Evolutionary conservation across 2,888 invertebrate genomes (phyloP).

Genomic region (Anticlea derivata): DNA sequence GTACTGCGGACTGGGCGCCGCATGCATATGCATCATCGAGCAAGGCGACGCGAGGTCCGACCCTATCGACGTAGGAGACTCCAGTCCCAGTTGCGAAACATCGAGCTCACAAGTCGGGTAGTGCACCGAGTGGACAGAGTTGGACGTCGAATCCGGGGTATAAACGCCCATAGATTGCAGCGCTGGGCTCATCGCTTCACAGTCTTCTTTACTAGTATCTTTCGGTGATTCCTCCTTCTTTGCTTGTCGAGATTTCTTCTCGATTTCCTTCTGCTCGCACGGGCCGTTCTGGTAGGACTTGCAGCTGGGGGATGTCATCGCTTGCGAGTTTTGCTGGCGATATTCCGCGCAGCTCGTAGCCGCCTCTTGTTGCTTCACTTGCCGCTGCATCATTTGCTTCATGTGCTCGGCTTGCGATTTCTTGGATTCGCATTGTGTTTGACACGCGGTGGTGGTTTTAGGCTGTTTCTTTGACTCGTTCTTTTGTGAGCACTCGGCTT

Average conservation of each 20-base stretch:
- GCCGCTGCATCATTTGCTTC: conserved; percentile 75
- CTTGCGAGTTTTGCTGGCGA: conserved; percentile 69
- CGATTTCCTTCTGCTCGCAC: conserved; percentile 73
- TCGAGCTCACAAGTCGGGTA: conserved; percentile 93
- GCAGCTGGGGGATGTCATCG: conserved; percentile 66
- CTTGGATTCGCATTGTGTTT: conserved; percentile 75
- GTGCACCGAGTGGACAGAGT: conserved; percentile 91
- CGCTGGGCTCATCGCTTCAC: conserved; percentile 82
- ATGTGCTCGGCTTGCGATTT: conserved; percentile 67
- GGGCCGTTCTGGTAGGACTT: conserved; percentile 71
- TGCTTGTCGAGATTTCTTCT: conserved; percentile 68
- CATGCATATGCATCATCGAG: conserved; percentile 86
- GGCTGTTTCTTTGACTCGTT: conserved; percentile 73
- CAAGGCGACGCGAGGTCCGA: conserved; percentile 93
- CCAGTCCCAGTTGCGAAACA: conserved; percentile 92
- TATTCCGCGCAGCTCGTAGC: conserved; percentile 69
- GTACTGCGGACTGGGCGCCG: conserved; percentile 83
- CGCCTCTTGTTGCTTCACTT: conserved; percentile 65
- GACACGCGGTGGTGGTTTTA: conserved; percentile 73
- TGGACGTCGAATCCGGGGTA: conserved; percentile 92
- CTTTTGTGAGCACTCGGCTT: conserved; percentile 72
- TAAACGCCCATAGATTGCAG: conserved; percentile 93
- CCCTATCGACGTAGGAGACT: conserved; percentile 94
- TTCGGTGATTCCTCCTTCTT: conserved; percentile 76
- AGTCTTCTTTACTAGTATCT: conserved; percentile 68